These are phyloP conservation scores for Aythya baeri DNA, from an alignment of 2,113 vertebrate genomes.

Conservation along the genomic window DNA sequence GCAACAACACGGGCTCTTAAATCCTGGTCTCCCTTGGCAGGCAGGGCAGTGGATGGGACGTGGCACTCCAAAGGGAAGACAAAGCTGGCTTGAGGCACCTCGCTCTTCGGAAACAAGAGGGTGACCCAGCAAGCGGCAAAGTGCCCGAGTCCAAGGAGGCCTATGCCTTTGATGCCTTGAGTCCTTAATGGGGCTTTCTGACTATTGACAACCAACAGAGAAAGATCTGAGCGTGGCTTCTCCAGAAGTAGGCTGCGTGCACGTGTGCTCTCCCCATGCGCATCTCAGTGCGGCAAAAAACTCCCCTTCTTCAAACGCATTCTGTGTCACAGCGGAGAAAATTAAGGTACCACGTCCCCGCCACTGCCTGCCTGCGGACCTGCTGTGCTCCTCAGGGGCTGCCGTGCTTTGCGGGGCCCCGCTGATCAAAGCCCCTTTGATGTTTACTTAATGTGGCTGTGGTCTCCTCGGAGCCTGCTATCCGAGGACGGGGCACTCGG, in stretches of 20 bases:
- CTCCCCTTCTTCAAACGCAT: slow-evolving; percentile 73
- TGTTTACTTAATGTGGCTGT: slow-evolving; percentile 74
- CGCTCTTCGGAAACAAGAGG: slow-evolving; percentile 57
- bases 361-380: slow-evolving; percentile 29
- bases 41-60: not conserved
- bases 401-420: slow-evolving; percentile 27
- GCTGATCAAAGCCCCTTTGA: slow-evolving; percentile 81
- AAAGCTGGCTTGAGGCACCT: slow-evolving; percentile 42
- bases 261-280: not conserved
- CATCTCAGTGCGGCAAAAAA: not conserved
- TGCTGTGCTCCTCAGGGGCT: slow-evolving; percentile 63
- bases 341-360: slow-evolving; percentile 71
- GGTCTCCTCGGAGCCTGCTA: slow-evolving; percentile 40
- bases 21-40: not conserved
- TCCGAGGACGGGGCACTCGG: not conserved
- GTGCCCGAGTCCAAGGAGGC: slow-evolving; percentile 21
- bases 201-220: slow-evolving; percentile 59
- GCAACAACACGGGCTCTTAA: not conserved
- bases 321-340: slow-evolving; percentile 40
- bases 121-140: slow-evolving; percentile 7
- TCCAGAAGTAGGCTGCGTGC: slow-evolving; percentile 47
- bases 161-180: slow-evolving; percentile 67
- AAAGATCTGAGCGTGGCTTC: slow-evolving; percentile 34
- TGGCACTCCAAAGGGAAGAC: slow-evolving; percentile 5
- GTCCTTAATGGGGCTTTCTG: slow-evolving; percentile 67